Base-by-base conservation (phyloP, 2,888 invertebrate species). In the Amorpha juglandis region DNA sequence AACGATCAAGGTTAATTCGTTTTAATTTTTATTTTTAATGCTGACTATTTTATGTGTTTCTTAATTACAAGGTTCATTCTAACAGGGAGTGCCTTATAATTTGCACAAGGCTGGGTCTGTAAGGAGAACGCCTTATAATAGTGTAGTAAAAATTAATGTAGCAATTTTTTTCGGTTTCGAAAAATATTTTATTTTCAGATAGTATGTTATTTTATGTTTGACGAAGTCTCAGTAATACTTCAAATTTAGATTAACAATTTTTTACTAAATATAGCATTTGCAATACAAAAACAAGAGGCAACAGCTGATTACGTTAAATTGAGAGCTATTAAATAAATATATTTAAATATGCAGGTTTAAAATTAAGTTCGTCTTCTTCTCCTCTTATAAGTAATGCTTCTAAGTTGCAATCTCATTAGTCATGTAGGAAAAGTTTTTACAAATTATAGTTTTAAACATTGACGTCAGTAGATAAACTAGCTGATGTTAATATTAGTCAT, bases 1-100 rank as follows among this genome's bases (percentile, higher is more conserved):
- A 64, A 35, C 9, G 33, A 63, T 63, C 63, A 63, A 63, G 63
- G 63, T 63, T 63, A 21, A 62, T 51, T 16, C 53, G n/a, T 50
- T 55, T 63, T 48, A 63, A 55, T 47, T 55, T 38, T 63, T 65
- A 58, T 6, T 55, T 38, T 63, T 65, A 58, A 6, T 38, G 58
- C 19, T 58, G 21, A 58, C 19, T 58, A 16, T 27, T 62, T 33
- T 63, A 45, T 16, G 33, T 27, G 9, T 48, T 63, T 63, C 58
- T 58, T 42, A 42, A n/a, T 16, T 38, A 21, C 58, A 58, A 58
- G 58, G 58, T 58, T 42, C 6, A 58, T 38, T 7, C 35, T 55
- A 16, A 16, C 1, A 42, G 38, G 16, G 38, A 42, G 19, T 58
- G 58, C 12, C 38, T 58, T 12, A 8, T 16, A 58, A 19, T 19